Base-by-base conservation (phyloP, 2,888 invertebrate genomes). In the Cheilosia impressa region DNA sequence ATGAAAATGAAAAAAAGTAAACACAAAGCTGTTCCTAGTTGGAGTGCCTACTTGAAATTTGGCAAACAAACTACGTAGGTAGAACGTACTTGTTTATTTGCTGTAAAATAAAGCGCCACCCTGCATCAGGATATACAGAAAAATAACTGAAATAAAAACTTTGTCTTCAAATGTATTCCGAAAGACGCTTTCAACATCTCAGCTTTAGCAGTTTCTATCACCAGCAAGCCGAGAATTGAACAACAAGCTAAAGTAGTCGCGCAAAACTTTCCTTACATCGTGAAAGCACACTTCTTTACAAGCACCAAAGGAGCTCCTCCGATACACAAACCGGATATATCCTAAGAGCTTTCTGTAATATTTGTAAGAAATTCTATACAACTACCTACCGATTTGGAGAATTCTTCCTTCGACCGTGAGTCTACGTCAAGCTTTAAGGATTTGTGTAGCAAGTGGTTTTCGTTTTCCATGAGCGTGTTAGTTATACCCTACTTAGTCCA, bases 311-410 rank as follows among this genome's bases (percentile, higher is more conserved):
- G 3, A 22, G 22, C 3, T 41, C 7, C 43, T 15, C 68, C 43
- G 17, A 43, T 60, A 62, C 62, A 62, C 68, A 10, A 52, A 62
- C 68, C 77, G 27, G 45, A 53, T 55, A 15, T 19, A 24, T 13
- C 7, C 27, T 17, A 45, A 62, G 27, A 55, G 60, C 72, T 62
- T 60, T 50, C 5, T 17, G 4, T n/a, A 45, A 15, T 43, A 5
- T 6, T 17, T 45, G 1, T 38, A 27, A 38, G 58, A n/a, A 34
- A 17, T 45, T 41, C 10, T 34, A 22, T 52, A 10, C 2, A 6
- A 31, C 34, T 4, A 50, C 47, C 34, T 4, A 50, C 47, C 47
- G 5, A 10, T 7, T 27, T 9, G n/a, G 34, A 3, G 15, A 6
- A 15, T 45, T 17, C 9, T 41, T 53, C 53, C 17, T 72, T n/a